Percentiles rank a stretch among this genome's conserved stretches.
Evolutionary conservation across 2,113 vertebrate species (phyloP).

Genomic region (Nannobrachium achirus): DNA sequence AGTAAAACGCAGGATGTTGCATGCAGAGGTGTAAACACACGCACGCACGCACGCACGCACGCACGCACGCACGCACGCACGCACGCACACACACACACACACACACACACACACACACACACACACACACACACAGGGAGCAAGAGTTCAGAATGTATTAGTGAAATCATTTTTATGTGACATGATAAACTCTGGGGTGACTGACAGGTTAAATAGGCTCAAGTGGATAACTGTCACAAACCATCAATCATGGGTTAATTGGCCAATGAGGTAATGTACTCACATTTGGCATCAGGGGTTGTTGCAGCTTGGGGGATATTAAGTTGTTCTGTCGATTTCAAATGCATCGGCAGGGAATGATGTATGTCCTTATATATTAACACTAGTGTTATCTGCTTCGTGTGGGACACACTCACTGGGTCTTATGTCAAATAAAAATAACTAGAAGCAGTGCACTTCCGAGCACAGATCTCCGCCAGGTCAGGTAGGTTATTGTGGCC

Average conservation of each 20-base stretch:
- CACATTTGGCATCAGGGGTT: conserved; percentile 13
- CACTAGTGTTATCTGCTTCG: neutral
- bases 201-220: conserved; percentile 32
- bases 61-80: too few species aligned
- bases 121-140: neutral
- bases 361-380: neutral
- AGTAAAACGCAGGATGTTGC: too few species aligned
- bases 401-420: neutral
- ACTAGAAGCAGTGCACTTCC: too few species aligned
- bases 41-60: too few species aligned
- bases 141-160: conserved; percentile 13
- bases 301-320: neutral
- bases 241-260: conserved; percentile 29
- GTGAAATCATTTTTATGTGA: conserved; percentile 26
- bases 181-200: conserved; percentile 27
- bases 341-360: neutral
- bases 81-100: too few species aligned
- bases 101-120: too few species aligned
- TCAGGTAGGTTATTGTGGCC: neutral
- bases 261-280: conserved; percentile 11
- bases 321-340: neutral
- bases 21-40: too few species aligned
- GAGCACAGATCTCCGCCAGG: too few species aligned
- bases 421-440: too few species aligned
- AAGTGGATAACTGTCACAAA: conserved; percentile 7